Evolutionary conservation across 2,797 vertebrate genomes (phyloP), one percentile per base, ranked within the genome.

Genomic region (Danio tinwini): DNA sequence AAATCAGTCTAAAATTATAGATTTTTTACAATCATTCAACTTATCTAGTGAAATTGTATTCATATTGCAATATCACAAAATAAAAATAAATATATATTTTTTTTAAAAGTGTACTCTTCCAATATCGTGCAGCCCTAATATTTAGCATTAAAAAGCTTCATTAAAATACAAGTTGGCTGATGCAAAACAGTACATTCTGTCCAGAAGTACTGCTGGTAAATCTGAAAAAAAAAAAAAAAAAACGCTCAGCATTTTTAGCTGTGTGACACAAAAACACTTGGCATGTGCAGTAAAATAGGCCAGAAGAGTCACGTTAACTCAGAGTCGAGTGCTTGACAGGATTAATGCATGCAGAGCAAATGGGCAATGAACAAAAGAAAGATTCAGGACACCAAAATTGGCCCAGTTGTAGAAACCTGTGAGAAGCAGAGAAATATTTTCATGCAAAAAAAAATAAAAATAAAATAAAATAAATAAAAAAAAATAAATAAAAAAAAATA

Each of bases 321-420:
- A 0, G 11, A 12, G 14, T 42, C 68, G 84, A 90, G 82, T 82
- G 83, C 85, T 79, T 90, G 87, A 90, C 70, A 65, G 89, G 89
- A 93, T 92, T 90, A 92, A 40, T 71, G 56, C 44, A 76, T 64
- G 45, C 44, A 56, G 76, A 65, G 78, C 74, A 83, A 61, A 63
- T 56, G 16, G 83, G 55, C 29, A 74, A 64, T 47, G 73, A 82
- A 80, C 72, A 82, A 76, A 61, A 63, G 65, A 59, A 59, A 74
- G 58, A 79, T 88, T 89, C 86, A 90, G 67, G 87, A 84, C 87
- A 82, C 85, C 84, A 73, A 80, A 73, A 0, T 63, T 69, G 81
- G 65, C 39, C 81, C 59, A 81, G 50, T 39, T 63, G 16, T 53
- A 64, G 13, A 72, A 73, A 73, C 49, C n/a, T 56, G 29, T n/a